Evolutionary conservation across 2,888 invertebrate genomes (phyloP), one percentile per base, ranked within the genome.

Genomic region (Lacanobia wlatinum): DNA sequence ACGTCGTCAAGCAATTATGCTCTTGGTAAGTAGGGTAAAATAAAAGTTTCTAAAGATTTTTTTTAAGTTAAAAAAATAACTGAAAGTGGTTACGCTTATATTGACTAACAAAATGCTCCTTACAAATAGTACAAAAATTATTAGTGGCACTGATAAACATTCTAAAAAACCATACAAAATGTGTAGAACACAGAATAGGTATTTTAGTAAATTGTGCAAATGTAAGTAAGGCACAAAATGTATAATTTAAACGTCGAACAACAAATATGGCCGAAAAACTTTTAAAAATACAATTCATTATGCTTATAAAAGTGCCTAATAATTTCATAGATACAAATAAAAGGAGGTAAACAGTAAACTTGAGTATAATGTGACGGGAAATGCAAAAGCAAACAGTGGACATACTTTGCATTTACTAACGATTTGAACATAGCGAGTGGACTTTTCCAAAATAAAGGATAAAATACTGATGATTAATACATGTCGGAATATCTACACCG

Each of bases 51-150:
- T 83, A 89, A 88, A 86, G 83, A 87, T 86, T 84, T 84, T n/a
- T 38, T 87, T 80, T 78, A 78, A 73, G 86, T 88, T 91, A 90
- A 88, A 90, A 69, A 90, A 90, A 89, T 89, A 91, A 86, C 87
- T 83, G 87, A 90, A 91, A 86, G 86, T 90, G 87, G 83, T 89
- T 91, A 92, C 88, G 85, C 92, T 92, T 93, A 92, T 82, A 88
- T 85, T 93, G 92, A 94, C 93, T 94, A 94, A 91, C 91, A 88
- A 92, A 94, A 94, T 94, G 93, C 92, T 92, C 85, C 90, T 91
- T 92, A 91, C 72, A 89, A 89, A 84, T 90, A 89, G 83, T 84
- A 87, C 88, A 87, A 86, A 85, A 87, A 90, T 83, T 87, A 87
- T 84, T 86, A 86, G 95, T 95, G 95, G 96, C 95, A 95, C 95